Base-by-base conservation (phyloP, 2,888 invertebrate genomes). In the Drosophila borborema region DNA sequence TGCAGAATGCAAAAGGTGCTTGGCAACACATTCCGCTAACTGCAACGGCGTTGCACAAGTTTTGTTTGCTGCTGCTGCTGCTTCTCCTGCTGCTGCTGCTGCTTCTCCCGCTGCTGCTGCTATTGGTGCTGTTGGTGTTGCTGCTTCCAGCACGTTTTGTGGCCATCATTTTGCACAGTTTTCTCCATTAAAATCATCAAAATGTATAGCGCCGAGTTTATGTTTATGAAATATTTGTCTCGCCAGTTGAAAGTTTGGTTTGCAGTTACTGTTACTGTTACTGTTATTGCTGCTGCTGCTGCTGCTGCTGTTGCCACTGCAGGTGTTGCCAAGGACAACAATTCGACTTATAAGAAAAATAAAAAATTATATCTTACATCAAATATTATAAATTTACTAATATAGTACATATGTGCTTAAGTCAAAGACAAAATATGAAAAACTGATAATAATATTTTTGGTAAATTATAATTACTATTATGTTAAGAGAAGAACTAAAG, bases 151-250 rank as follows among this genome's bases (percentile, higher is more conserved):
- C 90, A 86, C 90, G 90, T 90, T 86, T 86, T 75, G 87, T 72
- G 89, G 85, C 89, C 86, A 86, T 85, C 85, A 85, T 85, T 85
- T 88, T 86, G 90, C 77, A 80, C 89, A 88, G 86, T 88, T 88
- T 88, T 85, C 86, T 90, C 89, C 85, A 85, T 85, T 85, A 88
- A 85, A 86, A 85, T 77, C 89, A 90, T 86, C 90, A 86, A 86
- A 90, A 89, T 86, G 77, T 89, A 89, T 77, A 76, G 73, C 84
- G 76, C 63, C 80, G 61, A 68, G 83, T 80, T 86, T 86, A 88
- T 85, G 90, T 86, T 85, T 85, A 88, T 90, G 90, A 88, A 80
- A 85, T 80, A 77, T 77, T 77, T 77, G 77, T 77, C 77, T 81
- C 72, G 81, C 81, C 72, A 77, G 51, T 71, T 67, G 55, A 45